These are phyloP conservation scores for Oryzias dopingdopingensis DNA, from an alignment of 2,797 vertebrate genomes.

Conservation along the genomic window DNA sequence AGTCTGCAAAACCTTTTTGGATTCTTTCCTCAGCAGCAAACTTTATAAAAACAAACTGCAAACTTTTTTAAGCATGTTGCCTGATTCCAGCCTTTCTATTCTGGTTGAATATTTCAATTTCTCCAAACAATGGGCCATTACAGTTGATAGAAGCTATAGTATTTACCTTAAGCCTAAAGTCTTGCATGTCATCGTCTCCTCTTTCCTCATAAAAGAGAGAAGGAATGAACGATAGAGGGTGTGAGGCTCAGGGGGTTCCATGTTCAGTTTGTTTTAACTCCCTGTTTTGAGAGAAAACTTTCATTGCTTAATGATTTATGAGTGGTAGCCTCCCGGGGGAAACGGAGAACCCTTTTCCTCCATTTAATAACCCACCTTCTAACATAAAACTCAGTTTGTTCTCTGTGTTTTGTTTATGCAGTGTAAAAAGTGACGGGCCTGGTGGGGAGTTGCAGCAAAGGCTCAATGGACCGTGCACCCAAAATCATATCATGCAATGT, in stretches of 20 bases:
- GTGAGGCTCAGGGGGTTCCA: conserved; percentile 38
- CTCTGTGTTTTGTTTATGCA: conserved; percentile 64
- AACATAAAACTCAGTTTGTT: conserved; percentile 60
- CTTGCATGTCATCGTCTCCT: conserved; percentile 48
- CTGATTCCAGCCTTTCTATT: background rate
- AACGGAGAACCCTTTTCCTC: conserved; percentile 59
- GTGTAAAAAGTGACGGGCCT: conserved; percentile 70
- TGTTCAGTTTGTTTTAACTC: conserved; percentile 74
- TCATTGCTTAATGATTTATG: conserved; percentile 77
- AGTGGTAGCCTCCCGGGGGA: conserved; percentile 55
- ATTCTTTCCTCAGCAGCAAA: conserved; percentile 29
- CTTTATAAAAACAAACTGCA: conserved; percentile 20
- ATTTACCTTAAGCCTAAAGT: conserved; percentile 46
- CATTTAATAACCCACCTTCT: conserved; percentile 54
- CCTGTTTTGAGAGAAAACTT: conserved; percentile 73
- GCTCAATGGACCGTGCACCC: conserved; percentile 31
- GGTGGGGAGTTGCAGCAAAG: conserved; percentile 32
- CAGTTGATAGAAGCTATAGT: conserved; percentile 41
- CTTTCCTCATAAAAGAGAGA: conserved; percentile 69
- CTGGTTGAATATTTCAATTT: conserved; percentile 13
- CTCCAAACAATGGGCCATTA: conserved; percentile 20
- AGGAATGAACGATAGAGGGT: conserved; percentile 31
- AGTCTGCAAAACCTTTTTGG: conserved; percentile 17
- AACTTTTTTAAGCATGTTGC: background rate
- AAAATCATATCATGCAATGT: conserved; percentile 36